phyloP scores from a whole-genome alignment of 2,797 vertebrate genomes.

The Notamacropus eugenii region DNA sequence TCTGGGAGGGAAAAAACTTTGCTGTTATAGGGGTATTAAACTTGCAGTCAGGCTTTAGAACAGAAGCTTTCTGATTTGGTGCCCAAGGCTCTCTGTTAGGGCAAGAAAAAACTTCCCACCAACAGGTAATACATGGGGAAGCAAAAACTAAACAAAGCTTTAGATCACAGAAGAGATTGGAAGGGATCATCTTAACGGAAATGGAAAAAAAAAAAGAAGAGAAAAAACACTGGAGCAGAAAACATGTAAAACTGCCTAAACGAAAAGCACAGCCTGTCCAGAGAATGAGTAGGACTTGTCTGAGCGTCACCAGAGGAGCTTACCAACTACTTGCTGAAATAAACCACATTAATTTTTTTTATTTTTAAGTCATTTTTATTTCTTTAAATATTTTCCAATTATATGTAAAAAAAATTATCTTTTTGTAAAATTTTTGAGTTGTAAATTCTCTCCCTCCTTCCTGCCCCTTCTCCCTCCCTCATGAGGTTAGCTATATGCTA shows the following conservation, averaged over 20 bases:
- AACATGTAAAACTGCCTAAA: neutral
- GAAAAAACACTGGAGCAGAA: neutral
- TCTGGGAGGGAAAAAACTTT: neutral
- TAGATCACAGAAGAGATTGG: neutral
- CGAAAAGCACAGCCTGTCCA: neutral
- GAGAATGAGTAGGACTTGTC: neutral
- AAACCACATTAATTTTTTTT: neutral
- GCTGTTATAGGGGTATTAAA: neutral
- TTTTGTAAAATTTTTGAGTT: neutral
- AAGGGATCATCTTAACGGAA: neutral
- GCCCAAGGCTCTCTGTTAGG: neutral
- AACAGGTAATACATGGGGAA: neutral
- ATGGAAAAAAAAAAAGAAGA: neutral
- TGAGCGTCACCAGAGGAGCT: neutral
- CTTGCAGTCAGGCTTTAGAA: neutral
- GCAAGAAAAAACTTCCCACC: constrained; percentile 11
- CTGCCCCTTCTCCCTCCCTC: neutral
- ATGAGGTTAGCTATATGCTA: neutral
- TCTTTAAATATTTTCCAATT: neutral
- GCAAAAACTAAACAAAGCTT: neutral
- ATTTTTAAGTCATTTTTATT: neutral
- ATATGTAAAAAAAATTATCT: neutral
- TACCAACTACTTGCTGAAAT: neutral
- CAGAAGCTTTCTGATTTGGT: neutral
- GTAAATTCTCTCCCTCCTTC: neutral